A percentile compares a stretch with the other conserved stretches of the same genome.
Conservation (phyloP, 2,797 vertebrate genomes). For the Eremophila alpestris region DNA sequence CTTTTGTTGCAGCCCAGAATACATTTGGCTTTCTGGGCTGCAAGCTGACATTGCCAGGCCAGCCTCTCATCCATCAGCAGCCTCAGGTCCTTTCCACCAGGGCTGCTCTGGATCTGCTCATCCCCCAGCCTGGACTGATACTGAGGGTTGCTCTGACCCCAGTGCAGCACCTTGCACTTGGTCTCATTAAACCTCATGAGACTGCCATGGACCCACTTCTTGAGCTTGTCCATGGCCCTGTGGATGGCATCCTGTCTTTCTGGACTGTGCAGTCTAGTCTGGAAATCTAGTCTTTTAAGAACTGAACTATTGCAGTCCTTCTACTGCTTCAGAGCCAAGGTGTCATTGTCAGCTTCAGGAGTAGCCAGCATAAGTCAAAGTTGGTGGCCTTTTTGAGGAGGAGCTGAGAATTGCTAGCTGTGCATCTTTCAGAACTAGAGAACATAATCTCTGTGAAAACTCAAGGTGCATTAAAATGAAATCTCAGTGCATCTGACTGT, state of each 20-base stretch:
- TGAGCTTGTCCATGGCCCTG: neutral
- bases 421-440: neutral
- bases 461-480: neutral
- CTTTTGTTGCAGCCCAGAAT: neutral
- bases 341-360: neutral
- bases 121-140: neutral
- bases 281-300: neutral
- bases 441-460: neutral
- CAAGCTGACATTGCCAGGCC: neutral
- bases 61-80: neutral
- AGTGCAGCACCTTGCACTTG: neutral
- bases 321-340: neutral
- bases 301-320: neutral
- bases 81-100: neutral
- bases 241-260: neutral
- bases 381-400: neutral
- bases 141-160: rapidly evolving
- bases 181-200: neutral
- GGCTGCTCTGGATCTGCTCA: neutral
- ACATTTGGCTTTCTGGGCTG: neutral
- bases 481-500: neutral
- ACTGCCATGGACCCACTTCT: neutral
- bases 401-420: neutral
- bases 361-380: neutral
- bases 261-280: neutral